phyloP scores from a whole-genome alignment of 2,113 vertebrate genomes.

The Procavia capensis region DNA sequence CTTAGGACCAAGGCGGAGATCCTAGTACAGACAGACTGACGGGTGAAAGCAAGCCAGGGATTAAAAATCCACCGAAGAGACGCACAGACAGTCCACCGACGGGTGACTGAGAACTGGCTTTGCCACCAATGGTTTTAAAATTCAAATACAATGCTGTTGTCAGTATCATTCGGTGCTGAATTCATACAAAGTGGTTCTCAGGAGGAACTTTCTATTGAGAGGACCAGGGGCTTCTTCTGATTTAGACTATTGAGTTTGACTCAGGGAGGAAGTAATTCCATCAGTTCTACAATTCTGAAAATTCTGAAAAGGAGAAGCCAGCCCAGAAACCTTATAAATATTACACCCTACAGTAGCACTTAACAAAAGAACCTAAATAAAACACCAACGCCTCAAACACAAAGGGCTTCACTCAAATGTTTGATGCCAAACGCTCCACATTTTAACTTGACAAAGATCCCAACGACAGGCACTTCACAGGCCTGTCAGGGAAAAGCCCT shows the following conservation, averaged over 20 bases:
- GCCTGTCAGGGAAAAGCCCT: neutral
- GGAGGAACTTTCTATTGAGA: slow-evolving; percentile 8
- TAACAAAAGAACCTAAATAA: neutral
- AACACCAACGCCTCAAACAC: neutral
- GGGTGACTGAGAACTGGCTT: neutral
- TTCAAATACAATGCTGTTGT: neutral
- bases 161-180: too few species aligned
- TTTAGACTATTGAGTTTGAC: neutral
- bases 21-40: neutral
- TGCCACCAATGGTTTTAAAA: neutral
- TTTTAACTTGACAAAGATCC: neutral
- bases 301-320: slow-evolving; percentile 14
- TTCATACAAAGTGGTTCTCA: neutral
- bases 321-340: slow-evolving; percentile 15
- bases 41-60: neutral
- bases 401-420: neutral
- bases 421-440: neutral
- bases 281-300: slow-evolving; percentile 30
- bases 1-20: neutral
- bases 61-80: neutral
- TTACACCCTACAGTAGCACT: neutral
- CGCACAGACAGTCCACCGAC: neutral
- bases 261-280: slow-evolving; percentile 16
- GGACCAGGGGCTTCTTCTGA: slow-evolving; percentile 16
- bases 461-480: neutral